Base-by-base conservation (phyloP, 2,888 invertebrate genomes). In the Exephanes ischioxanthus region DNA sequence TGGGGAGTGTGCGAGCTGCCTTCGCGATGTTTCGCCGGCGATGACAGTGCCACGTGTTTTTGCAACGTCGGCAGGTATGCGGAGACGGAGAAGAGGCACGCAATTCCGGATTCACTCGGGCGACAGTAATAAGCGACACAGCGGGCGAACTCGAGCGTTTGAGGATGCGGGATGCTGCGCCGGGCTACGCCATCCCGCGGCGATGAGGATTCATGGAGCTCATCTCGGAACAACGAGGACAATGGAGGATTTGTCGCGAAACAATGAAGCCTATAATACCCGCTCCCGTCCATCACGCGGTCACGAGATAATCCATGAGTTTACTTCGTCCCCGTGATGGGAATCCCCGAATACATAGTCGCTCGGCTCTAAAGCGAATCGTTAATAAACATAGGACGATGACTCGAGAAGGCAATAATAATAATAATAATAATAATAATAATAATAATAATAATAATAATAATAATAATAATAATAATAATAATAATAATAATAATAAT, bases 241-340 rank as follows among this genome's bases (percentile, higher is more conserved):
- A 84, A 84, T 86, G 76, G 61, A 66, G 79, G 77, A 84, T 82
- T 84, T 82, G 67, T 83, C 80, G 51, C 19, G 79, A 80, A 76
- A 87, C 85, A 85, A 87, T 85, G 76, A 80, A 85, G 78, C 78
- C 66, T 55, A 70, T 75, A 85, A 80, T 85, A 81, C 75, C 79
- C 30, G 37, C 22, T 16, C 53, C 73, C 55, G 61, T 68, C 72
- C 75, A 67, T 72, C 80, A 72, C 51, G 67, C 11, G 53, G n/a
- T 48, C 63, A 45, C 55, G 37, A 80, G 71, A 63, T 81, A 78
- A 84, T 78, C 80, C 81, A 53, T n/a, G 73, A 63, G 53, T 73
- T 78, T 84, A 81, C 68, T 63, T 73, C 66, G 61, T 53, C 58
- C 58, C 48, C 58, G 55, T 63, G 61, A 67, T 66, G 7, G 22